phyloP scores from a whole-genome alignment of 2,797 vertebrate species.

The Salarias fasciatus region DNA sequence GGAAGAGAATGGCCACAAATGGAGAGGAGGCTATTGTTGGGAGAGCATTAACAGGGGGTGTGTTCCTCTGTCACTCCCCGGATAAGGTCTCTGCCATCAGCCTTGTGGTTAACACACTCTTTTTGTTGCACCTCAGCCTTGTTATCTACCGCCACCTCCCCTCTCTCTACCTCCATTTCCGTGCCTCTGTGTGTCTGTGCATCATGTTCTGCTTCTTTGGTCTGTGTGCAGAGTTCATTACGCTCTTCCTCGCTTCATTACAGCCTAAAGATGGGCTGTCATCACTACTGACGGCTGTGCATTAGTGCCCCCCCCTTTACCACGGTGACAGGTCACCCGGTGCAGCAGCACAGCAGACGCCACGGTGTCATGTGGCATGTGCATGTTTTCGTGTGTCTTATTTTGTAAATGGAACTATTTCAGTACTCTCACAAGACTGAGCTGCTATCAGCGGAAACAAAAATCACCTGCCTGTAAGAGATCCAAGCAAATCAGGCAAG shows the following conservation, averaged over 20 bases:
- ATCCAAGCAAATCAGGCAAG: constrained; percentile 57
- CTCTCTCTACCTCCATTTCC: constrained; percentile 10
- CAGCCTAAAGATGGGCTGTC: constrained; percentile 78
- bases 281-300: constrained; percentile 57
- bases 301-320: constrained; percentile 23
- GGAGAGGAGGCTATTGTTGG: constrained; percentile 43
- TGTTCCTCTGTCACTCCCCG: constrained; percentile 42
- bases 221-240: constrained; percentile 71
- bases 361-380: constrained; percentile 21
- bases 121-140: constrained; percentile 55
- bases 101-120: constrained; percentile 45
- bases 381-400: constrained; percentile 37
- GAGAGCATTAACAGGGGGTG: constrained; percentile 28
- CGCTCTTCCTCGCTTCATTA: constrained; percentile 76
- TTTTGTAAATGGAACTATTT: constrained; percentile 43
- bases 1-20: constrained; percentile 40
- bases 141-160: constrained; percentile 45
- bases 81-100: constrained; percentile 53
- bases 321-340: constrained; percentile 45
- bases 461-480: constrained; percentile 59
- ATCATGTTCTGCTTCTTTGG: constrained; percentile 49
- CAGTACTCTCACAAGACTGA: constrained; percentile 26
- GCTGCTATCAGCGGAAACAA: constrained; percentile 49
- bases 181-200: constrained; percentile 44
- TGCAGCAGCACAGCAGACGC: constrained; percentile 20